phyloP scores from a whole-genome alignment of 1,140 invertebrate genomes.

The Oppia nitens region DNA sequence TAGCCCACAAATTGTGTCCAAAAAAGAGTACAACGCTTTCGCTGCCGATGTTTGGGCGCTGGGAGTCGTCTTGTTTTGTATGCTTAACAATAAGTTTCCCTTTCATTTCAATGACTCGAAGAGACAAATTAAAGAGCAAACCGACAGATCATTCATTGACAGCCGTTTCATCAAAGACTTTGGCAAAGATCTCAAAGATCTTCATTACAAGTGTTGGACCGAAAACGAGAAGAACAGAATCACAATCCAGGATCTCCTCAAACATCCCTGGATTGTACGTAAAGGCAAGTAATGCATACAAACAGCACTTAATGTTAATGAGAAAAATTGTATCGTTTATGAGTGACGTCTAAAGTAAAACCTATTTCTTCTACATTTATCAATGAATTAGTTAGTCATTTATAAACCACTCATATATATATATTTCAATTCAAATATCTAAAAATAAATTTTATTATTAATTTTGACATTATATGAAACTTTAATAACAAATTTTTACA shows the following conservation, averaged over 20 bases:
- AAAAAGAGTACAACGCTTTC: conserved; percentile 9
- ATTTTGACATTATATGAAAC: too few species aligned
- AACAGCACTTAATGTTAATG: too few species aligned
- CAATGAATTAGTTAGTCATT: too few species aligned
- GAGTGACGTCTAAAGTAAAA: too few species aligned
- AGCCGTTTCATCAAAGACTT: conserved; percentile 25
- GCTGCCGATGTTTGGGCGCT: conserved; percentile 90
- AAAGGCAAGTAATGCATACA: background rate
- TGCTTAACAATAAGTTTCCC: background rate
- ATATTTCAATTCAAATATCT: too few species aligned
- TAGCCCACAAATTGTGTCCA: background rate
- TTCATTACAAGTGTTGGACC: too few species aligned
- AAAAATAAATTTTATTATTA: too few species aligned
- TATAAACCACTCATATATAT: too few species aligned
- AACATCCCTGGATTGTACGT: conserved; percentile 18
- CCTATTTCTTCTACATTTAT: too few species aligned
- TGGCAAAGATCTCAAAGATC: too few species aligned
- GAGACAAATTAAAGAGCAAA: background rate
- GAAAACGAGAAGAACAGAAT: conserved; percentile 47
- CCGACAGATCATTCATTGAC: background rate
- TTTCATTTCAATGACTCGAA: background rate
- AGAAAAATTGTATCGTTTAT: too few species aligned
- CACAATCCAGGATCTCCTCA: conserved; percentile 37
- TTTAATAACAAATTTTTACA: too few species aligned
- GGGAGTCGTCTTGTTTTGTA: conserved; percentile 72